Base-by-base conservation (phyloP, 92 coral and sea anemone genomes). In the Phymanthus crucifer region DNA sequence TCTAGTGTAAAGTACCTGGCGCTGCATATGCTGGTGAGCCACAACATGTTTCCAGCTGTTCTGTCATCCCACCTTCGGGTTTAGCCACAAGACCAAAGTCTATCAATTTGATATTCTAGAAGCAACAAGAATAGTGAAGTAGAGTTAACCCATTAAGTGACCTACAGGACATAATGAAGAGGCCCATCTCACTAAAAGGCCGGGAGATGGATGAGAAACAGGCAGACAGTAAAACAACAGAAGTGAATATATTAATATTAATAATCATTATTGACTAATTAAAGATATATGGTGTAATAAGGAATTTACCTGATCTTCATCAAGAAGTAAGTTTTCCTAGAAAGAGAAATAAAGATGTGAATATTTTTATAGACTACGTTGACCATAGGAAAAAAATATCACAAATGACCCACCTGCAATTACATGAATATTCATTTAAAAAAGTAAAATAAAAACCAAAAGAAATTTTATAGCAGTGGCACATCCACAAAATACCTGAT, bases 11-110 rank as follows among this genome's bases (percentile, higher is more conserved):
- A 13, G 8, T 61, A 69, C 98, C 98, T 34, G 98, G 98, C 4
- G 98, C 98, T 48, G 98, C 98, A 86, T 95, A 95, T 3, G 98
- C 98, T 32, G 98, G 98, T 0, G 98, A 95, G 8, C 98, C 98
- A 87, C 98, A 95, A 46, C 98, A 95, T 10, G 98, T 95, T 57
- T 95, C 98, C 45, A 95, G 85, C 73, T 90, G 85, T 73, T 91
- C 93, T 16, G 93, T 48, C 98, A 95, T 95, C 26, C 98, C 98
- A 27, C 98, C 98, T 69, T 88, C 80, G 73, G 98, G 98, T 61
- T 93, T 95, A 27, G 97, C 98, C 24, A 95, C 98, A 75, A 95
- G 86, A 57, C 98, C 98, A 90, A 95, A 95, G 80, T 95, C 98
- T 75, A 95, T 95, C 47, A 95, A 90, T 72, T 95, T 95, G 75